These are phyloP conservation scores for human DNA, from an alignment of 2,113 vertebrate genomes.

Conservation along the genomic window GRCh38 chr6:61977001-61977500, in stretches of 20 bases:
- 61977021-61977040: not conserved
- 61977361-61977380: not conserved
- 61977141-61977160: not conserved
- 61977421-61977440: not conserved
- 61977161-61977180: not conserved
- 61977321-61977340: not conserved
- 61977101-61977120: not conserved
- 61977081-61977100: not conserved
- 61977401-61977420: slow-evolving; percentile 13
- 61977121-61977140: slow-evolving; percentile 1
- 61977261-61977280: slow-evolving; percentile 11
- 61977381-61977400: not conserved
- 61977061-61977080: not conserved
- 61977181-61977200: not conserved
- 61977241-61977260: not conserved
- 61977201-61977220: not conserved
- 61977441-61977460: not conserved
- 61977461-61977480: not conserved
- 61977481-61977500: not conserved
- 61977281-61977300: not conserved
- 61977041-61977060: not conserved
- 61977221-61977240: not conserved
- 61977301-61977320: not conserved
- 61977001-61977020: not conserved
- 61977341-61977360: slow-evolving; percentile 17